These are phyloP conservation scores for Crax fasciolata DNA, from an alignment of 2,797 vertebrate species.

Conservation along the genomic window DNA sequence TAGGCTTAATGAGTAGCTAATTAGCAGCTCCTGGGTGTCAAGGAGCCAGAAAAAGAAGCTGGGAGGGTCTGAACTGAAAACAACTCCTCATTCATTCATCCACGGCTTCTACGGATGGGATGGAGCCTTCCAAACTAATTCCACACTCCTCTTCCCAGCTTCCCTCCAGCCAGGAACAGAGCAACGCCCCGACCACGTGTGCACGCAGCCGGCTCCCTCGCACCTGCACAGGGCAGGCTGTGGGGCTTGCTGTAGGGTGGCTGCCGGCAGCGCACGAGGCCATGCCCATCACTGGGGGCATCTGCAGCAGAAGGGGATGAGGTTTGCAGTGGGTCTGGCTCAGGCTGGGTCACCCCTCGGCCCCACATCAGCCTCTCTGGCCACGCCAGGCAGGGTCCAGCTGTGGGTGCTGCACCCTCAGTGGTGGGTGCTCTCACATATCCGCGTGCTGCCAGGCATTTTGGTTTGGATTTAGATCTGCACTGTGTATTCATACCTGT, in stretches of 20 bases:
- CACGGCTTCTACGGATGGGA: not conserved
- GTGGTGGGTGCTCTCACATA: accelerated
- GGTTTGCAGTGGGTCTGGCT: not conserved
- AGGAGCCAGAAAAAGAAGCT: not conserved
- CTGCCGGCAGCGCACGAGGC: accelerated
- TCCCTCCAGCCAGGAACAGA: not conserved
- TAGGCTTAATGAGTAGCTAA: not conserved
- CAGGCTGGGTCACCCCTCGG: accelerated
- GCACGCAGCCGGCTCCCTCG: accelerated
- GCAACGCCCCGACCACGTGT: not conserved
- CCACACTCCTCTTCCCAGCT: not conserved
- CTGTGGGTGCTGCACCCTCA: accelerated
- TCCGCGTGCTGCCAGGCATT: not conserved
- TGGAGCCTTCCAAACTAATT: not conserved
- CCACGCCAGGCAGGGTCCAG: not conserved
- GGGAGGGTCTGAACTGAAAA: not conserved
- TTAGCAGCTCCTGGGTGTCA: not conserved
- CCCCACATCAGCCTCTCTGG: not conserved
- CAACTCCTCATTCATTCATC: not conserved
- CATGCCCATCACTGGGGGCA: accelerated
- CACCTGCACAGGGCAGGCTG: not conserved
- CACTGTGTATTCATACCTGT: not conserved
- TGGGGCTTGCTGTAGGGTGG: not conserved
- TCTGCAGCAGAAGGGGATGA: not conserved
- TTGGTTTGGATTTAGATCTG: not conserved